A percentile compares a stretch with the other conserved stretches of the same genome.
phyloP scores from a whole-genome alignment of 2,113 vertebrate genomes.

The Caranx melampygus region DNA sequence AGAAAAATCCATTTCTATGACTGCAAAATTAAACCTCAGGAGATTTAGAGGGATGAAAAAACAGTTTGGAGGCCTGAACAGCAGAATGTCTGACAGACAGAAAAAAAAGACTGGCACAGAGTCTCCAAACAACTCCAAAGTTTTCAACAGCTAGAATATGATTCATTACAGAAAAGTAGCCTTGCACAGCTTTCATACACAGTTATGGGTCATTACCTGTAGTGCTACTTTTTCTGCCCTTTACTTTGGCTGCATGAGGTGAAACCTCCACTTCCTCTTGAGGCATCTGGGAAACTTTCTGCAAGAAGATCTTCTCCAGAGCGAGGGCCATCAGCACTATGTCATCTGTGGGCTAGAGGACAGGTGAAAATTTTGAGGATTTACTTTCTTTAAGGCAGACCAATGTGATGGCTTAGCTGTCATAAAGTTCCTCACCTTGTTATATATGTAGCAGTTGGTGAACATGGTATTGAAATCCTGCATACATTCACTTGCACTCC shows the following conservation, averaged over 20 bases:
- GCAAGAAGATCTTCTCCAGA: conserved; percentile 96
- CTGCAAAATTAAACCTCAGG: no score
- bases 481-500: conserved; percentile 96
- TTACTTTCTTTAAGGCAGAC: neutral
- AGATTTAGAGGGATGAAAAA: no score
- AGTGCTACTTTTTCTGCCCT: conserved; percentile 85
- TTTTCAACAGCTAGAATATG: neutral
- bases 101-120: neutral
- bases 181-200: neutral
- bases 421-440: conserved; percentile 87
- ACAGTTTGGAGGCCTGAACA: neutral
- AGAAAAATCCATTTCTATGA: no score
- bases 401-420: neutral
- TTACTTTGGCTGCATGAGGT: conserved; percentile 89
- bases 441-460: conserved; percentile 99
- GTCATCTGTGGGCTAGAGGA: conserved; percentile 93
- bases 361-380: neutral
- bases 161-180: neutral
- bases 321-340: conserved; percentile 98
- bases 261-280: conserved; percentile 91
- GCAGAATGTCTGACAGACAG: neutral
- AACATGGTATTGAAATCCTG: conserved; percentile 99
- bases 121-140: neutral
- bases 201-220: conserved; percentile 79
- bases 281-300: conserved; percentile 95